Base-by-base conservation (phyloP, 2,888 invertebrate species). In the Chymomyza fuscimana region DNA sequence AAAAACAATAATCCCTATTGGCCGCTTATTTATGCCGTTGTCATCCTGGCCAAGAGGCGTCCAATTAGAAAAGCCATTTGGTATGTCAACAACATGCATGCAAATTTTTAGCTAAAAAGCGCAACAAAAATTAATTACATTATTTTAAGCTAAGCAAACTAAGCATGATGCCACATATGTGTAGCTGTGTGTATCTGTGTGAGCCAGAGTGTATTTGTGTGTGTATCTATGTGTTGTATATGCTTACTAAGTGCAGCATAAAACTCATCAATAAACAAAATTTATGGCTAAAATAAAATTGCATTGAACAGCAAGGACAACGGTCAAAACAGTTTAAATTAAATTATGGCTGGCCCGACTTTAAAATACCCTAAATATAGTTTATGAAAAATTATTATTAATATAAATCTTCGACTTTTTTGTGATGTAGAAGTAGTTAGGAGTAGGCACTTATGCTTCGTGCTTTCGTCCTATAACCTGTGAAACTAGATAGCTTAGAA, bases 251-350 rank as follows among this genome's bases (percentile, higher is more conserved):
- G 51, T 32, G 63, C 78, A 25, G 62, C 67, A 79, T 76, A 70
- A 72, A 76, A 67, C 73, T 81, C 79, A 76, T 79, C 80, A 85
- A 82, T 81, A 85, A 82, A 78, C 83, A 68, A 77, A 84, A 82
- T 82, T 82, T 82, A 82, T 82, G 82, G 73, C 65, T 29, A 61
- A 69, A 79, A 74, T 76, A 78, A 76, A 78, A 78, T 76, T 73
- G 73, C 71, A 72, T 59, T 71, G 71, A 72, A 70, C 69, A 70
- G 19, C 25, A 61, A 61, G 10, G 16, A 40, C 36, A 61, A 61
- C 62, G 63, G 36, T 9, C 60, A 29, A 16, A 52, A 16, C 40
- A 63, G 19, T 29, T 52, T 54, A 56, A 60, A 72, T 22, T 32
- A n/a, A 32, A 32, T 0, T 32, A 4, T 0, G 2, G 32, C 9